A percentile compares a stretch with the other conserved stretches of the same genome.
Conservation (phyloP, 2,113 vertebrate genomes). For the Amia ocellicauda region DNA sequence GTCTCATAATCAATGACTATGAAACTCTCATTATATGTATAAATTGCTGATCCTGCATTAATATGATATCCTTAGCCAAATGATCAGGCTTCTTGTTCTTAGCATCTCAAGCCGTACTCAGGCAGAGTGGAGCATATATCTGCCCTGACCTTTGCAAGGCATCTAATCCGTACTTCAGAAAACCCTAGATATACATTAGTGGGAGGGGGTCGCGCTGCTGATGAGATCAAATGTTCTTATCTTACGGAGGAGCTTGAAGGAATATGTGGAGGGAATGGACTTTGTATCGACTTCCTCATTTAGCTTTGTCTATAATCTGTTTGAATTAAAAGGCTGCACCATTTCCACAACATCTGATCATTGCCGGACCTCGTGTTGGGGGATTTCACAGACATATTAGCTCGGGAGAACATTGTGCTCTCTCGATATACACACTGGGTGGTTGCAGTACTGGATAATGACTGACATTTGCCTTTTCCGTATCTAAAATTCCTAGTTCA, state of each 20-base stretch:
- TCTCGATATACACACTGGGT: too few species aligned
- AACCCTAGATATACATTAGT: slow-evolving; percentile 15
- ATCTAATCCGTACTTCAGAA: not conserved
- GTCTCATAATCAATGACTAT: too few species aligned
- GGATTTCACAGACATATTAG: too few species aligned
- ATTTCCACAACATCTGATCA: too few species aligned
- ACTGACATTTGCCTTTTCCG: too few species aligned
- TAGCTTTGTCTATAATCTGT: not conserved
- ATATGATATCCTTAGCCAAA: not conserved
- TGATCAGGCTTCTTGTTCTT: not conserved
- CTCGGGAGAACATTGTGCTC: too few species aligned
- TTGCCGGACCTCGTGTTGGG: too few species aligned
- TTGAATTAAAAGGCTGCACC: too few species aligned
- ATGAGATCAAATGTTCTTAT: not conserved
- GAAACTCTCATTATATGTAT: too few species aligned
- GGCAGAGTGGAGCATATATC: not conserved
- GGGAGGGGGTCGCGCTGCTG: not conserved
- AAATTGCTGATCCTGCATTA: too few species aligned
- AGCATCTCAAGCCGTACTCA: not conserved
- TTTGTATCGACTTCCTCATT: slow-evolving; percentile 1
- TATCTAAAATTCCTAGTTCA: too few species aligned
- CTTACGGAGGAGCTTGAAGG: not conserved
- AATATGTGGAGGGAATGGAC: not conserved
- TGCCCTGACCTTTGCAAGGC: not conserved
- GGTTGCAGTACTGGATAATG: too few species aligned